These are phyloP conservation scores for Gryllus bimaculatus DNA, from an alignment of 1,140 invertebrate genomes.

Conservation along the genomic window DNA sequence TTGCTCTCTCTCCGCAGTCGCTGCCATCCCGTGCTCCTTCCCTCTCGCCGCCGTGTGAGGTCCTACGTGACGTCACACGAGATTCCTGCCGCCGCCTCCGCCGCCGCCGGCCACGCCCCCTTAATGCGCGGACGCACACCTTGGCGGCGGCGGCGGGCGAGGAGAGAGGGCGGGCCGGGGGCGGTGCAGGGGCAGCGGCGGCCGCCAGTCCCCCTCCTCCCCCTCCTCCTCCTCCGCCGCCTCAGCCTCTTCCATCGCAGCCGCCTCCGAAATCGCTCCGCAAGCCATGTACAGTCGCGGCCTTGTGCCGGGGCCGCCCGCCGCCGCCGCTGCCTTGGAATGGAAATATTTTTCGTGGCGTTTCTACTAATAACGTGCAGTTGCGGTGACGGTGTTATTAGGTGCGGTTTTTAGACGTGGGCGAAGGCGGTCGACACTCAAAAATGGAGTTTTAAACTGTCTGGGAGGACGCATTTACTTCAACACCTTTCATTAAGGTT, in stretches of 20 bases:
- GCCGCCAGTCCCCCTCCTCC: no score
- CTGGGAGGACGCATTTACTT: background rate
- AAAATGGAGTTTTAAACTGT: background rate
- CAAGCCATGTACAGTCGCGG: background rate
- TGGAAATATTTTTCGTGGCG: background rate
- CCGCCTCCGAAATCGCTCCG: background rate
- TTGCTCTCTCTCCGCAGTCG: no score
- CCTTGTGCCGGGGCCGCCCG: background rate
- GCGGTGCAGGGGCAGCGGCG: no score
- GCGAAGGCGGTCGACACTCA: background rate
- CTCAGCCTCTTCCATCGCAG: no score
- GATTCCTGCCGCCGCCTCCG: conserved; percentile 17
- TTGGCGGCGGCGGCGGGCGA: conserved; percentile 5
- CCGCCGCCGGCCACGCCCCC: conserved; percentile 18
- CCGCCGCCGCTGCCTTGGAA: background rate
- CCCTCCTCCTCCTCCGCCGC: no score
- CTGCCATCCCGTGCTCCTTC: no score
- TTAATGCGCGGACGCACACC: conserved; percentile 21
- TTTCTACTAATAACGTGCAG: background rate
- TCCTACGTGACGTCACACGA: conserved; percentile 20
- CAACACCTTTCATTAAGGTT: background rate
- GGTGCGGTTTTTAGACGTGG: background rate
- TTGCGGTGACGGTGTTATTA: background rate
- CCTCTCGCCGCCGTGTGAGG: conserved; percentile 18
- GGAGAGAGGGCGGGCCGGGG: background rate